A percentile compares a stretch with the other conserved stretches of the same genome.
Evolutionary conservation across 2,888 invertebrate genomes (phyloP).

Genomic region (Hanleya hanleyi): DNA sequence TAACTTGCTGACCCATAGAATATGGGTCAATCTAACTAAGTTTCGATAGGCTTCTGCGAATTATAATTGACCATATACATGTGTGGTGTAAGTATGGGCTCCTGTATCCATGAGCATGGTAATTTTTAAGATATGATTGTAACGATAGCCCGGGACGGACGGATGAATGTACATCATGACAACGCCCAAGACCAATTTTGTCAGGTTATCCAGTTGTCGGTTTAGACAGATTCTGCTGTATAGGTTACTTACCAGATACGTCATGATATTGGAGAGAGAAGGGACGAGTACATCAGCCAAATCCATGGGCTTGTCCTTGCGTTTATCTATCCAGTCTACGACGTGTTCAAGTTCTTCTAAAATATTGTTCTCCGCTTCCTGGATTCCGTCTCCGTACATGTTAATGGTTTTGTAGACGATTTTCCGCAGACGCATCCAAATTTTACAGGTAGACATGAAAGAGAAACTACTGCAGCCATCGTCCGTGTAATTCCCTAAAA

Average conservation of each 20-base stretch:
- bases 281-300: background rate
- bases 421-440: background rate
- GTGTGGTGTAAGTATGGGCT: too few species aligned
- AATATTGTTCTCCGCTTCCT: slow-evolving; percentile 2
- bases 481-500: slow-evolving; percentile 1
- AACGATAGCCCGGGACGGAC: too few species aligned
- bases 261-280: background rate
- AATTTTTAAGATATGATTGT: too few species aligned
- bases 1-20: too few species aligned
- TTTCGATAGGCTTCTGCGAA: too few species aligned
- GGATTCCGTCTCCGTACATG: slow-evolving; percentile 9
- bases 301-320: background rate
- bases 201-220: too few species aligned
- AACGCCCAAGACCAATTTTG: too few species aligned
- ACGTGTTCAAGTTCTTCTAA: background rate
- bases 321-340: background rate
- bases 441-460: background rate
- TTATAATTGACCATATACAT: too few species aligned
- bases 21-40: too few species aligned
- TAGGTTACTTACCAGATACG: background rate
- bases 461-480: background rate
- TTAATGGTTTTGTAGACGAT: background rate
- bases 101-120: too few species aligned
- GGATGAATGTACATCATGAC: too few species aligned
- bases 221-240: too few species aligned